Evolutionary conservation across 2,113 vertebrate genomes (phyloP).

Genomic region (Mustelus asterias): DNA sequence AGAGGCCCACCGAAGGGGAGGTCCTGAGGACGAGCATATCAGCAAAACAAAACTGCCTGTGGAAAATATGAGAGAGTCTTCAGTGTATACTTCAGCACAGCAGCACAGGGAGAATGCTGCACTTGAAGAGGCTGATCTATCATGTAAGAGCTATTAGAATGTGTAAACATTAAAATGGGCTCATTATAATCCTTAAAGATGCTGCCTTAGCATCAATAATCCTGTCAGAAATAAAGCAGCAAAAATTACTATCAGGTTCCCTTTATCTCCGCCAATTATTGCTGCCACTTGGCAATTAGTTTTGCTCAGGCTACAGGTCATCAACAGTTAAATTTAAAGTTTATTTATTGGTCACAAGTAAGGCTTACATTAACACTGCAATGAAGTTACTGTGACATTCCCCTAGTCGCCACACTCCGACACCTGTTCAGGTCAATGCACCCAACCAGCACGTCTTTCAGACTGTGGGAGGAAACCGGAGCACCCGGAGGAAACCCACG

Average conservation of each 20-base stretch:
- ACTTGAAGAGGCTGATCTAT: neutral
- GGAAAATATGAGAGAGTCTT: neutral
- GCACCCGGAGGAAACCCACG: too few relatives aligned
- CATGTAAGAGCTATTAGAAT: neutral
- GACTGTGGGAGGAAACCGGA: too few relatives aligned
- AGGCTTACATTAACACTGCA: too few relatives aligned
- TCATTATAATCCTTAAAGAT: constrained; percentile 24
- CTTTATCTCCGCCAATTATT: neutral
- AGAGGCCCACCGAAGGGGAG: neutral
- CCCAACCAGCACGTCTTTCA: too few relatives aligned
- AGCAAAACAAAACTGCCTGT: neutral
- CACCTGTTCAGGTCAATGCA: too few relatives aligned
- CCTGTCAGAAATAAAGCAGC: neutral
- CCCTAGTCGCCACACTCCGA: too few relatives aligned
- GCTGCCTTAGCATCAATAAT: neutral
- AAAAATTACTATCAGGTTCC: neutral
- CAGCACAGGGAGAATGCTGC: neutral
- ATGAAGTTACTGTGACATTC: too few relatives aligned
- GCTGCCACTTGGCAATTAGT: neutral
- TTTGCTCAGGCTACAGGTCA: neutral
- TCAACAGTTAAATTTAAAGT: neutral
- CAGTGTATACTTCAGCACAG: neutral
- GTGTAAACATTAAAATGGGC: neutral
- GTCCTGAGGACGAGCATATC: neutral
- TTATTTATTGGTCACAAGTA: too few relatives aligned